Conservation (phyloP, 2,888 invertebrate genomes). For the Trissoscelio sp. region DNA sequence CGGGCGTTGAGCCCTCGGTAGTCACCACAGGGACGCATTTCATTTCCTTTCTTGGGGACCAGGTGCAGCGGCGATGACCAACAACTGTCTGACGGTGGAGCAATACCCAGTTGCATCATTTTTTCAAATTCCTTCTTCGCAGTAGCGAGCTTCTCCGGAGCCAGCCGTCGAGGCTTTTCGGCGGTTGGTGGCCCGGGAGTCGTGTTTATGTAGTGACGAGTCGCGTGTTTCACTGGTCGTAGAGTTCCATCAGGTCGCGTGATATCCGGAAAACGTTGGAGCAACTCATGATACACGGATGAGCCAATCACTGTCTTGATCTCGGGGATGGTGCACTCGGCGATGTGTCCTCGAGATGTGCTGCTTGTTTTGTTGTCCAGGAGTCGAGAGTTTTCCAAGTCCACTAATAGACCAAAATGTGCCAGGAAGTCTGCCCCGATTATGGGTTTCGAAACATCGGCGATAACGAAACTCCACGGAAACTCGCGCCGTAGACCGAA, state of each 20-base stretch:
- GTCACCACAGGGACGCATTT: slow-evolving; percentile 73
- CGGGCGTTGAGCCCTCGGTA: slow-evolving; percentile 73
- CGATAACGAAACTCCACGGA: slow-evolving; percentile 76
- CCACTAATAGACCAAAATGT: slow-evolving; percentile 76
- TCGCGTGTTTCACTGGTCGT: no score
- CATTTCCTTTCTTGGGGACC: slow-evolving; percentile 71
- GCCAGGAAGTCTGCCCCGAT: slow-evolving; percentile 78
- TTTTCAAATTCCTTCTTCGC: slow-evolving; percentile 76
- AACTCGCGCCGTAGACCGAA: slow-evolving; percentile 75
- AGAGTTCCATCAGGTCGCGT: slow-evolving; percentile 43
- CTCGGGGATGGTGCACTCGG: not conserved
- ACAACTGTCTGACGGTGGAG: slow-evolving; percentile 79
- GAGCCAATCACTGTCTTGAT: slow-evolving; percentile 28
- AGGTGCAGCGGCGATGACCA: slow-evolving; percentile 81
- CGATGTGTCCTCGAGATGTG: slow-evolving; percentile 3
- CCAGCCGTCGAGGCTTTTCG: slow-evolving; percentile 76
- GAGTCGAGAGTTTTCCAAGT: slow-evolving; percentile 71
- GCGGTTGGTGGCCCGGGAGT: slow-evolving; percentile 75
- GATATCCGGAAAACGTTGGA: slow-evolving; percentile 40
- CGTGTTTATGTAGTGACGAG: no score
- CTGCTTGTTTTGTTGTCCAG: slow-evolving; percentile 50
- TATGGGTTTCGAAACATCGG: slow-evolving; percentile 77
- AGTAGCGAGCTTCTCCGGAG: slow-evolving; percentile 74
- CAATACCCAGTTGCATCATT: slow-evolving; percentile 79
- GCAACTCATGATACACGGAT: slow-evolving; percentile 17